Conservation (phyloP, 2,888 invertebrate genomes). For the Leptinotarsa peninsularis region DNA sequence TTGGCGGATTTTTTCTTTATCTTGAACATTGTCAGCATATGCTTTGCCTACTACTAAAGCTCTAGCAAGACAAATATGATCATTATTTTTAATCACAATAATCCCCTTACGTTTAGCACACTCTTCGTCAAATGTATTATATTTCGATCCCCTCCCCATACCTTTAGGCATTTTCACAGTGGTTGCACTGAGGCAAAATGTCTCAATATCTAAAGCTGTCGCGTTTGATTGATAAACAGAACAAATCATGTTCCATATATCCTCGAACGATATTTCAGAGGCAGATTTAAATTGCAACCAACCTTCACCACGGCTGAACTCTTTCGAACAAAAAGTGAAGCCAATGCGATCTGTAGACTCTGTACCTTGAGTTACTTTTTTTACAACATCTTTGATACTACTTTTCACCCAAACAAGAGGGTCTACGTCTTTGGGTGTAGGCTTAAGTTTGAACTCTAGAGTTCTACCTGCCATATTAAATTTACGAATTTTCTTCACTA, state of each 20-base stretch:
- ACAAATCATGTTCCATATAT: neutral
- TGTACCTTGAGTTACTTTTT: constrained; percentile 13
- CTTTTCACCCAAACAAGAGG: too few relatives aligned
- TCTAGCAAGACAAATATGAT: neutral
- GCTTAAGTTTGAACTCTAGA: constrained; percentile 25
- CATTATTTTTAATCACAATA: constrained; percentile 8
- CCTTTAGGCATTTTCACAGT: constrained; percentile 1
- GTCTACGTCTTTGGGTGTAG: neutral
- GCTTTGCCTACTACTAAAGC: constrained; percentile 31
- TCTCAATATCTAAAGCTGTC: neutral
- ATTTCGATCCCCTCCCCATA: neutral
- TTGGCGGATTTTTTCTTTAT: constrained; percentile 7
- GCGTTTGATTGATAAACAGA: neutral
- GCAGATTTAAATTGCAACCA: neutral
- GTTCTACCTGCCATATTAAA: constrained; percentile 24
- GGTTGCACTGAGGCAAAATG: neutral
- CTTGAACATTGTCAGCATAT: constrained; percentile 24
- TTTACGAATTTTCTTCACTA: constrained; percentile 17
- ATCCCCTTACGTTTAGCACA: constrained; percentile 29
- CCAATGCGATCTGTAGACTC: constrained; percentile 22
- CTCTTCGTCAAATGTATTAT: constrained; percentile 35
- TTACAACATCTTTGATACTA: constrained; percentile 4
- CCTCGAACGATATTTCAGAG: neutral
- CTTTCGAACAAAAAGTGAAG: constrained; percentile 21
- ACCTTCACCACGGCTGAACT: neutral